Percentiles rank a stretch among this genome's conserved stretches.
Evolutionary conservation across 2,888 invertebrate species (phyloP).

Genomic region (Clusia tigrina): DNA sequence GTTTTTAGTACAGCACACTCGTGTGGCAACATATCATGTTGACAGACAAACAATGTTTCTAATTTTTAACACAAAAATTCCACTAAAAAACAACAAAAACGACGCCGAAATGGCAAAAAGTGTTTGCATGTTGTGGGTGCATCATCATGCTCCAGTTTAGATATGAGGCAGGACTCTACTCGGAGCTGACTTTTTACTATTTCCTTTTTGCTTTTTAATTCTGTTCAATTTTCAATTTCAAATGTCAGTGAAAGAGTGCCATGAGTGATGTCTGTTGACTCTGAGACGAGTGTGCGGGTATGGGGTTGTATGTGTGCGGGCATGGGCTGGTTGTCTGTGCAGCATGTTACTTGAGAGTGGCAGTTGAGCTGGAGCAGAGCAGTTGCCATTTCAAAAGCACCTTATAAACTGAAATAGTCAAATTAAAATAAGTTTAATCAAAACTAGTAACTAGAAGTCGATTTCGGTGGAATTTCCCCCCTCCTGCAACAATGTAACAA

Average conservation of each 20-base stretch:
- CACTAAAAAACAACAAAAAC: conserved; percentile 4
- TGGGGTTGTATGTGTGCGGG: background rate
- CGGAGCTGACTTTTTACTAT: background rate
- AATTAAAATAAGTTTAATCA: too few species aligned
- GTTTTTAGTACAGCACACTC: conserved; percentile 5
- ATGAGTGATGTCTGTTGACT: conserved; percentile 26
- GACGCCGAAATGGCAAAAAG: conserved; percentile 1
- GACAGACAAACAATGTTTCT: conserved; percentile 49
- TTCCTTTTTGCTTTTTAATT: conserved; percentile 38
- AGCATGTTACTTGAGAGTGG: background rate
- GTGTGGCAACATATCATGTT: conserved; percentile 41
- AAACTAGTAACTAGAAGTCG: too few species aligned
- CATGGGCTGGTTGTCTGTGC: conserved; percentile 17
- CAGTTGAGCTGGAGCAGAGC: background rate
- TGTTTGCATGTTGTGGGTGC: background rate
- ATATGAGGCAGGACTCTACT: background rate
- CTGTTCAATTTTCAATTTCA: conserved; percentile 46
- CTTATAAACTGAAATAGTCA: background rate
- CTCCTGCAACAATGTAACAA: too few species aligned
- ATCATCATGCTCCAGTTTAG: background rate
- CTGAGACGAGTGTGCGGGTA: too few species aligned
- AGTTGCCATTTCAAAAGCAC: background rate
- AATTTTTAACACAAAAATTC: conserved; percentile 37
- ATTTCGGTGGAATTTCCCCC: too few species aligned
- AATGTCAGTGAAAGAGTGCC: conserved; percentile 40